phyloP scores from a whole-genome alignment of 2,888 invertebrate species.

The Vesta saturnalis region DNA sequence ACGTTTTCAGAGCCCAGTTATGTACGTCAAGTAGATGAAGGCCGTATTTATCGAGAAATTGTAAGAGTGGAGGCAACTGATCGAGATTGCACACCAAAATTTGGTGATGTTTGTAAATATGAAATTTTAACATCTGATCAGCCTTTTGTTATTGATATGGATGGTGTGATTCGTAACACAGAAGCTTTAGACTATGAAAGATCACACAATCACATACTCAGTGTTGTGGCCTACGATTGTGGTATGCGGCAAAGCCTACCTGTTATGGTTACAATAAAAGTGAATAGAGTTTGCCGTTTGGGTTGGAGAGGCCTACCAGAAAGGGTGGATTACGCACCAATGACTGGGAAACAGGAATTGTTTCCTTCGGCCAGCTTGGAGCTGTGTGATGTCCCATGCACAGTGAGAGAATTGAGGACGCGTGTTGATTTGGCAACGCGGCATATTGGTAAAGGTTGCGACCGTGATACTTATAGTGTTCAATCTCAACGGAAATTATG shows the following conservation, averaged over 20 bases:
- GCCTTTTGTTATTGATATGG: conserved; percentile 91
- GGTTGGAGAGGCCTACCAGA: conserved; percentile 76
- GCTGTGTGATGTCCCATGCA: conserved; percentile 70
- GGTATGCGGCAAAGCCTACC: conserved; percentile 95
- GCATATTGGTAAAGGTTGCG: conserved; percentile 96
- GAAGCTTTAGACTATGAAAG: conserved; percentile 92
- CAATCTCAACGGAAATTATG: conserved; percentile 87
- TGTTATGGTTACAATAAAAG: conserved; percentile 94
- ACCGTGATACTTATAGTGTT: conserved; percentile 91
- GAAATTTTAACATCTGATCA: conserved; percentile 93
- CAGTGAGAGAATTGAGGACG: conserved; percentile 64
- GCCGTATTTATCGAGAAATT: conserved; percentile 88
- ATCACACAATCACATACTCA: conserved; percentile 95
- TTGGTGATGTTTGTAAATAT: conserved; percentile 97
- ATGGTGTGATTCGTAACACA: conserved; percentile 95
- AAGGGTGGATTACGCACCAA: conserved; percentile 87
- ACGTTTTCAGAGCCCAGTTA: conserved; percentile 92
- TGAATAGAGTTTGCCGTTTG: conserved; percentile 65
- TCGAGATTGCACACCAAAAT: conserved; percentile 93
- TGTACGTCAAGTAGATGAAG: conserved; percentile 90
- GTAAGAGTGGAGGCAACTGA: conserved; percentile 92
- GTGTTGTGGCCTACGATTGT: conserved; percentile 97
- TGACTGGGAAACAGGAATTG: conserved; percentile 80
- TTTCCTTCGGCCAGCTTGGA: conserved; percentile 80
- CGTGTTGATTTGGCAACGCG: conserved; percentile 65